These are phyloP conservation scores for Enteromius trimaculatus DNA, from an alignment of 2,797 vertebrate species.

Conservation along the genomic window DNA sequence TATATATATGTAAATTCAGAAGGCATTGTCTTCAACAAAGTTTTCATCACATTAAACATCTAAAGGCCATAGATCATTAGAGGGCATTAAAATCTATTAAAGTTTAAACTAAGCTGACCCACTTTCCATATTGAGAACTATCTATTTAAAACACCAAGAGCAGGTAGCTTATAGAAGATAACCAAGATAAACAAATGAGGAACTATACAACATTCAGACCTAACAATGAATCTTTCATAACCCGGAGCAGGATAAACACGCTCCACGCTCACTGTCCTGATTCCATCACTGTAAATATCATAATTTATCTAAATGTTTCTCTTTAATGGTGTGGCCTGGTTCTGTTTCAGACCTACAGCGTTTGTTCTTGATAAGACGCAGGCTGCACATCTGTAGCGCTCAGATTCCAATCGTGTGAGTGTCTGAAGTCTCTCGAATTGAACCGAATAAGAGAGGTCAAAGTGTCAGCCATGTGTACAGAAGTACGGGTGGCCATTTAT, in stretches of 20 bases:
- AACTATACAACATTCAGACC: background rate
- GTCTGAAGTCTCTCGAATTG: constrained; percentile 39
- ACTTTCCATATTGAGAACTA: background rate
- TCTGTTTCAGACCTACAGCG: background rate
- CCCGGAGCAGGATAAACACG: constrained; percentile 23
- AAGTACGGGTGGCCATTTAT: constrained; percentile 56
- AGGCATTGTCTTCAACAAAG: background rate
- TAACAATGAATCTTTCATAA: constrained; percentile 68
- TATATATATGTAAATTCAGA: background rate
- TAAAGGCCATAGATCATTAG: too few species aligned
- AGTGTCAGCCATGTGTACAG: constrained; percentile 51
- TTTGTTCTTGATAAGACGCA: constrained; percentile 43
- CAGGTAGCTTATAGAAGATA: background rate
- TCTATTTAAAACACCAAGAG: background rate
- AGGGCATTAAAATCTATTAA: background rate
- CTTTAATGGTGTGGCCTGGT: constrained; percentile 18
- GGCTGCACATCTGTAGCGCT: constrained; percentile 29
- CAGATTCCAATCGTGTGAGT: constrained; percentile 39
- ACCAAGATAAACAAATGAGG: background rate
- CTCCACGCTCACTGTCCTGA: constrained; percentile 51
- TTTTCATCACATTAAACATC: background rate
- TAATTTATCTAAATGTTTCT: constrained; percentile 63
- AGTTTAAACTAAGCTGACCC: background rate
- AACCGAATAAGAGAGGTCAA: constrained; percentile 48
- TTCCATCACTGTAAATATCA: constrained; percentile 66